Evolutionary conservation across 2,797 vertebrate genomes (phyloP), one percentile per base, ranked within the genome.

Genomic region (Cirrhinus mrigala): DNA sequence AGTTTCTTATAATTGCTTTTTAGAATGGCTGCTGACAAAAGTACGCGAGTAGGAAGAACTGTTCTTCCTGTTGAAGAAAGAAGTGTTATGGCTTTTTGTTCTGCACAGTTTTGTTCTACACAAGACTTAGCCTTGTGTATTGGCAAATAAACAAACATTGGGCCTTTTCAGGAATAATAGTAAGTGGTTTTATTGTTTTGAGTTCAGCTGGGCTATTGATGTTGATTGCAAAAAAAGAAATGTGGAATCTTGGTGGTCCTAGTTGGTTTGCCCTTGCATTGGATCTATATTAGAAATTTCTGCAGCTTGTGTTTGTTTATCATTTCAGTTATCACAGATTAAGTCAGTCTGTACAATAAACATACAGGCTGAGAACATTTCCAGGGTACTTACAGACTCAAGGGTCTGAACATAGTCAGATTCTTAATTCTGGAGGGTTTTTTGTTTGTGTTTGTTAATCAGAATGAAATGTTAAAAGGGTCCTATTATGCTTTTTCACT

Each of bases 291-390:
- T 46, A 46, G 44, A 46, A 46, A 46, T 46, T 46, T 46, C 44
- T 46, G 44, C 44, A 46, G 9, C 44, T 46, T 46, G 40, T 44
- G 7, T 44, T 7, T 7, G 40, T 44, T 44, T 89, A 79, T 77
- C 77, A 82, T 85, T 85, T 88, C 64, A 68, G 74, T 78, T 81
- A 84, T 88, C 81, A 69, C 44, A 80, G 60, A 58, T 22, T 22
- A 9, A 46, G 44, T 10, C 33, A 37, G 8, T 8, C 40, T 44
- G 40, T 44, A 44, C 40, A 44, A 7, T 44, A 9, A 44, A 44
- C 7, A 1, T 44, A 44, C 8, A 44, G 9, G 8, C 9, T 10
- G 44, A 46, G 44, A 46, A 46, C 44, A 46, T 46, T 46, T 8
- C 9, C 1, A 10, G 44, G 9, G 9, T 46, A 46, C 10, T 46